Percentiles rank a stretch among this genome's conserved stretches.
Conservation (phyloP, 2,113 vertebrate species). For the Cyphomyrus discorhynchus region DNA sequence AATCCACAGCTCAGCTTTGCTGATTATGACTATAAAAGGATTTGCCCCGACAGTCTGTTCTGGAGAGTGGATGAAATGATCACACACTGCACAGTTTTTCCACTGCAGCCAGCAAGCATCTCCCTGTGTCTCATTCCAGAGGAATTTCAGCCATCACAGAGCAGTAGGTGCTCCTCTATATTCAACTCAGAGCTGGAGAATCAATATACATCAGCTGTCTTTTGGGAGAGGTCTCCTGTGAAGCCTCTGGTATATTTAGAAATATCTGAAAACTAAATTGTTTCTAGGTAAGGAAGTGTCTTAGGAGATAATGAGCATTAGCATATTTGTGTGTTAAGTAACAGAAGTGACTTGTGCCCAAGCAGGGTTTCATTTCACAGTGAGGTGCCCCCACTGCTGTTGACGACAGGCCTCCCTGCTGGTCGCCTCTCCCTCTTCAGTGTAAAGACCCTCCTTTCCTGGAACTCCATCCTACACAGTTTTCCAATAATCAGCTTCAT, state of each 20-base stretch:
- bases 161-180: neutral
- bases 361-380: neutral
- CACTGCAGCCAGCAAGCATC: neutral
- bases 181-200: neutral
- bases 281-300: neutral
- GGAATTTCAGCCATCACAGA: neutral
- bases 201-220: neutral
- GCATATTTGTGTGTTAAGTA: neutral
- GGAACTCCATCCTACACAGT: neutral
- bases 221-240: neutral
- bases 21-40: conserved; percentile 1
- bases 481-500: neutral
- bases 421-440: neutral
- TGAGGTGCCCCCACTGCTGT: neutral
- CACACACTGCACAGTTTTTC: neutral
- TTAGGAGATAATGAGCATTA: neutral
- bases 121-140: neutral
- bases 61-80: neutral
- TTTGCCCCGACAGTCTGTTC: neutral
- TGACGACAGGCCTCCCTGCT: neutral
- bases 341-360: neutral
- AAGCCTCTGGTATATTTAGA: neutral
- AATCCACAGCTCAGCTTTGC: neutral
- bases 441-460: neutral
- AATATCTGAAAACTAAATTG: neutral